Evolutionary conservation across 2,113 vertebrate species (phyloP).

Genomic region (Okapia johnstoni): DNA sequence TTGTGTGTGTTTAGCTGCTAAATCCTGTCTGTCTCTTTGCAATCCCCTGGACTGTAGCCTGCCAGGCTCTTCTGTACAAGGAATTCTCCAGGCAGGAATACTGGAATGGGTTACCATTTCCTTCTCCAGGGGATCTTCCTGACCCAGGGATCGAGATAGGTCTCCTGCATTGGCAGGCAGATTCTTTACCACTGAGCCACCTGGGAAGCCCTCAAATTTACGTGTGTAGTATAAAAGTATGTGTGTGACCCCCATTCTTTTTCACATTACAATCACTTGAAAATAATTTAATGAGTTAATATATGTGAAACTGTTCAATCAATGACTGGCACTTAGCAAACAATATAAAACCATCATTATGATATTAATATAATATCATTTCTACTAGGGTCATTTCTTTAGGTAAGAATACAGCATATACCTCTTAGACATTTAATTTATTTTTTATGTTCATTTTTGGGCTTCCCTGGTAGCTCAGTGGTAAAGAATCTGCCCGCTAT

Average conservation of each 20-base stretch:
- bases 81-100: neutral
- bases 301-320: neutral
- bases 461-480: neutral
- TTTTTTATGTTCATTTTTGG: neutral
- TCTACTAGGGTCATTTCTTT: neutral
- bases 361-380: neutral
- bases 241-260: neutral
- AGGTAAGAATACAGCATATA: neutral
- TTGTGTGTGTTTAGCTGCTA: neutral
- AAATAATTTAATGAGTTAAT: neutral
- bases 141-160: neutral
- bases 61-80: neutral
- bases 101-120: neutral
- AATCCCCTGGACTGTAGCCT: neutral
- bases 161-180: neutral
- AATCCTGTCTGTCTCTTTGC: neutral
- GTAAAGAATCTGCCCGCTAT: neutral
- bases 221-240: neutral
- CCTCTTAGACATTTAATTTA: neutral
- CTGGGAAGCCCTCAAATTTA: neutral
- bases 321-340: neutral
- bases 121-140: neutral
- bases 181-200: neutral
- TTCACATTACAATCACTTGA: neutral
- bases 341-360: neutral